Percentiles rank a stretch among this genome's conserved stretches.
Conservation (phyloP, 2,888 invertebrate species). For the Prosopocoilus inquinatus region DNA sequence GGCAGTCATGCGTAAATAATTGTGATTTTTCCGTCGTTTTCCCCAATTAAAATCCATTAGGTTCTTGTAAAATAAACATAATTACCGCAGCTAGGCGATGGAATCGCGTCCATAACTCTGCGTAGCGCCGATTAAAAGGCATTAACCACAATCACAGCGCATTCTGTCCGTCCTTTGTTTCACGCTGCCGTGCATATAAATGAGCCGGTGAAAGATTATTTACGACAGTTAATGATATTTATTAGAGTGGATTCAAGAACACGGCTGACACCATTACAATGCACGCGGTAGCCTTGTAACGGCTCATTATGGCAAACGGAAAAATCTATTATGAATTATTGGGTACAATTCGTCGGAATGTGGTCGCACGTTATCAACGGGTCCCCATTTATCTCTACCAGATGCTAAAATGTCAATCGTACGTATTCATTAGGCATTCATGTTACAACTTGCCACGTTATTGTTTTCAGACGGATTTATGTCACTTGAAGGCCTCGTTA, state of each 20-base stretch:
- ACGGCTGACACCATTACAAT: slow-evolving; percentile 15
- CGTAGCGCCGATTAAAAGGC: neutral
- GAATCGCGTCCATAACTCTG: slow-evolving; percentile 1
- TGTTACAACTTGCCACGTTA: neutral
- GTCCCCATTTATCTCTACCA: slow-evolving; percentile 23
- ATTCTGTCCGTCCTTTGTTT: slow-evolving; percentile 8
- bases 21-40: neutral
- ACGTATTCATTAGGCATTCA: neutral
- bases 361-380: slow-evolving; percentile 11
- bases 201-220: slow-evolving; percentile 10
- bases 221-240: slow-evolving; percentile 11
- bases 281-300: slow-evolving; percentile 11
- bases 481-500: too few relatives aligned
- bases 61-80: slow-evolving; percentile 4
- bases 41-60: slow-evolving; percentile 1
- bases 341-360: slow-evolving; percentile 7
- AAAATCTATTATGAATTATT: slow-evolving; percentile 11
- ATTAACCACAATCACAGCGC: slow-evolving; percentile 1
- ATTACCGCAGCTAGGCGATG: neutral
- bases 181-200: slow-evolving; percentile 7
- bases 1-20: slow-evolving; percentile 1
- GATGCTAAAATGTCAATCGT: neutral
- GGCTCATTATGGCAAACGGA: slow-evolving; percentile 11
- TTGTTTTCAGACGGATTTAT: too few relatives aligned
- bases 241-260: slow-evolving; percentile 8